Percentiles rank a stretch among this genome's conserved stretches.
phyloP scores from a whole-genome alignment of 2,113 vertebrate species.

The Notarius lentiginosus region DNA sequence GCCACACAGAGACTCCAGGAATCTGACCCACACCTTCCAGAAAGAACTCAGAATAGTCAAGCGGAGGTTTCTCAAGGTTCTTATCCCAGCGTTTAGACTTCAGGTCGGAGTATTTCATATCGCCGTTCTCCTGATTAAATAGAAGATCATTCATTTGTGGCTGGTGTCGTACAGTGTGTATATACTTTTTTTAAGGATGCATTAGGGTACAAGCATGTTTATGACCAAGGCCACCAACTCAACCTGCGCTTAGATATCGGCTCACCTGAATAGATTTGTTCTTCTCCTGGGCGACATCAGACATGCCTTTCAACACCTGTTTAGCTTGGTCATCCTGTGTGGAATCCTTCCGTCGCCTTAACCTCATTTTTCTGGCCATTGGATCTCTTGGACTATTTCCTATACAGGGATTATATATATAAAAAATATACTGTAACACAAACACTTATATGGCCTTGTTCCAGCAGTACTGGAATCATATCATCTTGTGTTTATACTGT shows the following conservation, averaged over 20 bases:
- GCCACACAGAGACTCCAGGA: conserved; percentile 87
- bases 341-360: conserved; percentile 87
- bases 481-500: background rate
- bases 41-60: conserved; percentile 97
- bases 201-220: background rate
- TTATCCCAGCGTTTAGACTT: conserved; percentile 92
- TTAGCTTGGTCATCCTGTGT: conserved; percentile 95
- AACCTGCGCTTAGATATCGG: background rate
- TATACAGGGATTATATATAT: conserved; percentile 37
- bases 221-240: background rate
- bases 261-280: conserved; percentile 88
- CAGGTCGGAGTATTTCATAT: conserved; percentile 75
- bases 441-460: background rate
- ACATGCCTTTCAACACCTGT: conserved; percentile 98
- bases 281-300: conserved; percentile 92
- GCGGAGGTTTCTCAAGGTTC: conserved; percentile 88
- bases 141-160: background rate
- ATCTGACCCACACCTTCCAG: conserved; percentile 88
- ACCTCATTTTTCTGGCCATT: conserved; percentile 90
- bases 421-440: background rate
- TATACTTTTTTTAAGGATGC: background rate
- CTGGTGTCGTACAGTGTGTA: background rate
- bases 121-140: conserved; percentile 77
- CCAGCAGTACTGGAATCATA: background rate
- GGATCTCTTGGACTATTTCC: conserved; percentile 80